phyloP scores from a whole-genome alignment of 2,888 invertebrate species.

The Plebejus anna region DNA sequence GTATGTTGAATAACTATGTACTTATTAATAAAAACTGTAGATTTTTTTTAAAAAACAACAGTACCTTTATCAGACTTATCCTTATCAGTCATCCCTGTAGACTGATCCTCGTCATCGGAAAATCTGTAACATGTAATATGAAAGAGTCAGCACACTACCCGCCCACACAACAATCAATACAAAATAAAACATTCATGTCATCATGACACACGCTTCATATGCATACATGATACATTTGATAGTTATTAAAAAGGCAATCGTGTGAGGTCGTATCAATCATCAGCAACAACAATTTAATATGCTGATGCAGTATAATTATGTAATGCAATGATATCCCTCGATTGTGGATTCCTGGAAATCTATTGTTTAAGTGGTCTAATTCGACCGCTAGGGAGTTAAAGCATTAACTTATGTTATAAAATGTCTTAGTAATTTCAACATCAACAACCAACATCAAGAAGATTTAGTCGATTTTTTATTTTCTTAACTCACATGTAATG shows the following conservation, averaged over 20 bases:
- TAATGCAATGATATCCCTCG: background rate
- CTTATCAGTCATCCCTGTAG: constrained; percentile 76
- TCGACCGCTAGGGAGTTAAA: too few species aligned
- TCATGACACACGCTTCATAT: constrained; percentile 7
- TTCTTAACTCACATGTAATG: too few species aligned
- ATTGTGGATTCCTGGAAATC: too few species aligned
- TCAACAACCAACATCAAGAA: too few species aligned
- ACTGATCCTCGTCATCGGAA: constrained; percentile 75
- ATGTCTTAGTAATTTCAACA: too few species aligned
- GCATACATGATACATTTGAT: constrained; percentile 9
- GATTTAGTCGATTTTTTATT: too few species aligned
- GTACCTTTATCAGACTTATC: constrained; percentile 68
- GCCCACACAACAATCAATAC: background rate
- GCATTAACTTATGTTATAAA: too few species aligned
- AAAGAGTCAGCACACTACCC: background rate
- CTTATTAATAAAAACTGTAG: too few species aligned
- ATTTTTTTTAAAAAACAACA: background rate
- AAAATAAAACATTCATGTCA: background rate
- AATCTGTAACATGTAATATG: constrained; percentile 52
- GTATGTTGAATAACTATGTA: too few species aligned
- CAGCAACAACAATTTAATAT: background rate
- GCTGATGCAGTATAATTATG: background rate
- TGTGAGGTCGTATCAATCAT: constrained; percentile 5
- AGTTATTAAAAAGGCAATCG: background rate
- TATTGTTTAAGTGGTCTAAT: too few species aligned